Base-by-base conservation (phyloP, 2,113 vertebrate species). In the Vimba vimba region DNA sequence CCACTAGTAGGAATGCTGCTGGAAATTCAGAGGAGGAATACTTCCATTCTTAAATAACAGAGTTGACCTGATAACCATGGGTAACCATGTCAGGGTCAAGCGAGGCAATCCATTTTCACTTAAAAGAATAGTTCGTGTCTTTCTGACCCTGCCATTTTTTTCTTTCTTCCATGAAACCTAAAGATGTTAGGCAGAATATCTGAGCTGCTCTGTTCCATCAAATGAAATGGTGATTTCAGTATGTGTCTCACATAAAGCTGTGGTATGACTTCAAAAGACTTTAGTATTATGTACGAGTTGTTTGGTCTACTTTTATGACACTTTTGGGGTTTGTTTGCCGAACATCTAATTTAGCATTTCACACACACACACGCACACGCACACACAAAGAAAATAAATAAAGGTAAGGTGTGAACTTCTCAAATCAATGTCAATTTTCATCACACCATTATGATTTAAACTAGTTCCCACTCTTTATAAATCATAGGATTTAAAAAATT, bases 11-110 rank as follows among this genome's bases (percentile, higher is more conserved):
- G 59, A 66, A 64, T 43, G 30, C 43, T 60, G 47, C 17, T 75
- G 68, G 76, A 87, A 80, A 19, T 23, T 57, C 50, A 59, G 60
- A 78, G 39, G 12, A 69, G 39, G 52, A 73, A 85, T 47, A 27
- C 21, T 57, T 25, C 12, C 45, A 11, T 64, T 25, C 15, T 39
- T 33, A 83, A 79, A 64, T 64, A 57, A 85, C 62, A 66, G 64
- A 25, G 78, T 76, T 76, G 47, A 74, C 77, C 78, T 30, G 60
- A 43, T 75, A 75, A 64, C 12, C 43, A 30, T 47, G 60, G 71
- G 23, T 36, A 45, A 84, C 57, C 33, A 83, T 66, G 50, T 50
- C 23, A 62, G 57, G 39, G 39, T 73, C 27, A 64, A 62, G 36
- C 21, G 33, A 19, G 13, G 50, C 19, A 12, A 73, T 47, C 36